Conservation (phyloP, 2,888 invertebrate species). For the Laspeyria flexula region DNA sequence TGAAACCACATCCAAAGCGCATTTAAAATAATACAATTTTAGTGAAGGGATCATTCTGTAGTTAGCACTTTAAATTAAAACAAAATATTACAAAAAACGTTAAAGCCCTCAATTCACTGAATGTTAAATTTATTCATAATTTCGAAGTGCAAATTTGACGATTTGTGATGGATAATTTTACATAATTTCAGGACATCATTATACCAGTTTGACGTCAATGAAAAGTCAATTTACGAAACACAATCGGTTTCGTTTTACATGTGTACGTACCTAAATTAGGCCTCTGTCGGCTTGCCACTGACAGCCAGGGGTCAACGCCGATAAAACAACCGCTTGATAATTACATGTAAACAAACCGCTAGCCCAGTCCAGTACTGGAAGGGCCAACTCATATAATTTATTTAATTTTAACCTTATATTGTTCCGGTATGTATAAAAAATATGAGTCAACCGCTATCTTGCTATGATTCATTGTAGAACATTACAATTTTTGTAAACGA, state of each 20-base stretch:
- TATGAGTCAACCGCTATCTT: slow-evolving; percentile 10
- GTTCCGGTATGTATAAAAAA: background rate
- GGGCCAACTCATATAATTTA: slow-evolving; percentile 19
- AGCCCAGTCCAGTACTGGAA: slow-evolving; percentile 36
- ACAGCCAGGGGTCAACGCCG: slow-evolving; percentile 52
- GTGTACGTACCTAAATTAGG: slow-evolving; percentile 64
- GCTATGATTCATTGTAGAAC: background rate
- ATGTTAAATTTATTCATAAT: too few relatives aligned
- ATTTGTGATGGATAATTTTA: too few relatives aligned
- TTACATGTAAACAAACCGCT: slow-evolving; percentile 66
- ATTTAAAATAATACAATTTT: too few relatives aligned
- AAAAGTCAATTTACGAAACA: slow-evolving; percentile 48
- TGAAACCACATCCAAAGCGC: too few relatives aligned
- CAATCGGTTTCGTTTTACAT: slow-evolving; percentile 53
- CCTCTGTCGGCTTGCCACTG: slow-evolving; percentile 50
- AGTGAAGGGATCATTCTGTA: too few relatives aligned
- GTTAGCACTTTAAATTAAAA: too few relatives aligned
- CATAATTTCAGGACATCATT: slow-evolving; percentile 7
- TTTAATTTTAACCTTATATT: background rate
- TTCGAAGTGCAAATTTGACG: too few relatives aligned
- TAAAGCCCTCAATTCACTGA: too few relatives aligned
- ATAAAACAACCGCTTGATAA: slow-evolving; percentile 70
- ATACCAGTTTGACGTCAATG: slow-evolving; percentile 28
- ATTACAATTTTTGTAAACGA: background rate
- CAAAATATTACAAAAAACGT: too few relatives aligned